These are phyloP conservation scores for Dromococcyx pavoninus DNA, from an alignment of 2,797 vertebrate genomes.

Conservation along the genomic window DNA sequence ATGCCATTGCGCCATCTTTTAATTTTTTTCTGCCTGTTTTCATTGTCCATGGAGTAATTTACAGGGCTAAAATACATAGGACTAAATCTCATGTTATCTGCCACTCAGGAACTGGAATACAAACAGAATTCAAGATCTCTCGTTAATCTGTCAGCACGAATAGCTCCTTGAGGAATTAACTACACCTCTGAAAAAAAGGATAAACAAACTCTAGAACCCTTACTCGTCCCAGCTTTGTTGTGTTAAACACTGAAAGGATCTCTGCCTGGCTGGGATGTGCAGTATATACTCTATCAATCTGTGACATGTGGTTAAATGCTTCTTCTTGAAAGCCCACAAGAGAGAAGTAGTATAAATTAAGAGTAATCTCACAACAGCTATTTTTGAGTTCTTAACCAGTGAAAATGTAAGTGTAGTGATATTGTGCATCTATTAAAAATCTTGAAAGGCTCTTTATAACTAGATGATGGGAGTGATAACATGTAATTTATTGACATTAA, in stretches of 20 bases:
- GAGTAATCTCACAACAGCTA: constrained; percentile 60
- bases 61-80: constrained; percentile 7
- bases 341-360: constrained; percentile 62
- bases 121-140: background rate
- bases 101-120: background rate
- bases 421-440: constrained; percentile 64
- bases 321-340: constrained; percentile 48
- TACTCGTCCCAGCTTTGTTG: constrained; percentile 5
- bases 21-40: background rate
- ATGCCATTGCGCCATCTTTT: background rate
- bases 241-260: constrained; percentile 12
- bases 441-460: constrained; percentile 69
- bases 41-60: background rate
- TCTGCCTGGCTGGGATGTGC: background rate
- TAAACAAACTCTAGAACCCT: constrained; percentile 9
- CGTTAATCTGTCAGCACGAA: background rate
- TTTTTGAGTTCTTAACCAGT: constrained; percentile 59
- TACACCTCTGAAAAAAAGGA: background rate
- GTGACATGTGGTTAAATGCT: constrained; percentile 40
- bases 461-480: constrained; percentile 66
- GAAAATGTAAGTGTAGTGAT: constrained; percentile 59
- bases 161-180: constrained; percentile 7
- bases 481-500: constrained; percentile 65
- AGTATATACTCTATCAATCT: constrained; percentile 20
- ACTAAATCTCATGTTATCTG: background rate